A percentile compares a stretch with the other conserved stretches of the same genome.
Evolutionary conservation across 2,113 vertebrate genomes (phyloP).

Genomic region (Actenoides lindsayi): DNA sequence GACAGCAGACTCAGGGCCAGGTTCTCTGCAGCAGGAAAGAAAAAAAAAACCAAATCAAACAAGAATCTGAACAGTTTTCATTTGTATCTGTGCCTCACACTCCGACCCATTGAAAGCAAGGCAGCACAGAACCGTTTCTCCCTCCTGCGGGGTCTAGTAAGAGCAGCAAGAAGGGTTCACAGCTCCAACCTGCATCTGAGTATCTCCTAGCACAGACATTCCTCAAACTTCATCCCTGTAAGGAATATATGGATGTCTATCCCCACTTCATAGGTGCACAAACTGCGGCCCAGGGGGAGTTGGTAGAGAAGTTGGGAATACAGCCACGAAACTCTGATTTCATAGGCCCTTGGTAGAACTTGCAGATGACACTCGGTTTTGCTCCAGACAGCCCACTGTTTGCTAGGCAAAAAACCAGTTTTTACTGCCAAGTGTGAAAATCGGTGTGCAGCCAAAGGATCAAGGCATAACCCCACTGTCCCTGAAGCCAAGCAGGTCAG

Average conservation of each 20-base stretch:
- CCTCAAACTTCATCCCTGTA: background rate
- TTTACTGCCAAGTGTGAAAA: background rate
- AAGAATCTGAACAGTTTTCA: background rate
- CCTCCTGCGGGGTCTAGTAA: background rate
- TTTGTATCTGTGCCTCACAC: background rate
- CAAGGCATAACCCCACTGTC: background rate
- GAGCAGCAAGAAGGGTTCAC: background rate
- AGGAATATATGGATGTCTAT: background rate
- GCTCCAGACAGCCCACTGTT: background rate
- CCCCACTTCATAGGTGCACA: background rate
- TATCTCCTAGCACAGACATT: background rate
- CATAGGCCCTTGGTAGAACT: background rate
- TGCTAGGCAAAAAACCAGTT: background rate
- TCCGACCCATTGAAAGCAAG: background rate
- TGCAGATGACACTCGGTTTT: background rate
- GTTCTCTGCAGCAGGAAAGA: background rate
- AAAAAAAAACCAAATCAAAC: background rate
- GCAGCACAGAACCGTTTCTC: background rate
- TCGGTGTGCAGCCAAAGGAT: background rate
- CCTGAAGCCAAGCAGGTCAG: background rate
- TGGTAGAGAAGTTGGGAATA: background rate
- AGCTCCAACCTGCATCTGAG: background rate
- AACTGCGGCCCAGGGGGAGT: background rate
- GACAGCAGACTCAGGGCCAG: background rate
- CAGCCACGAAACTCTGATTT: background rate